phyloP scores from a whole-genome alignment of 1,140 invertebrate genomes.

The Megalonaias nervosa region DNA sequence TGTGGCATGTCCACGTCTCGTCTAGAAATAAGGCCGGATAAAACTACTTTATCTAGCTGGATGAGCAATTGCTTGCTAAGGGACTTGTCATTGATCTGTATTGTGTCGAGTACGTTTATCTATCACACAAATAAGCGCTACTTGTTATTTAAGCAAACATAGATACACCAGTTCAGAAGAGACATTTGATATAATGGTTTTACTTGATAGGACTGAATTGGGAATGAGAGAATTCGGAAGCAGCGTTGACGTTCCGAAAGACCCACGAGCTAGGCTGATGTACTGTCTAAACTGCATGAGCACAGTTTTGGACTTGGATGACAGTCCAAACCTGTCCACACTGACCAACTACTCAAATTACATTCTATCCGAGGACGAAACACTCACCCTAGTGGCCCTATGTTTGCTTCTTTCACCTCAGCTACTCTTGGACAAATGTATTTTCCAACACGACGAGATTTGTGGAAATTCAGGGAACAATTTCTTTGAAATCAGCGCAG shows the following conservation, averaged over 20 bases:
- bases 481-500: conserved; percentile 44
- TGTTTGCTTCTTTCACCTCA: conserved; percentile 42
- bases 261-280: conserved; percentile 38
- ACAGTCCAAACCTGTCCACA: conserved; percentile 19
- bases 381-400: conserved; percentile 26
- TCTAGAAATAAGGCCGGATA: too few species aligned
- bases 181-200: too few species aligned
- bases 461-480: conserved; percentile 43
- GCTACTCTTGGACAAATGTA: conserved; percentile 42
- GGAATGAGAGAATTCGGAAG: background rate
- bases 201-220: too few species aligned
- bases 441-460: conserved; percentile 44
- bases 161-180: too few species aligned
- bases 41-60: too few species aligned
- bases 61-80: too few species aligned
- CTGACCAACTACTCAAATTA: conserved; percentile 35
- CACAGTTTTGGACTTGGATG: conserved; percentile 22
- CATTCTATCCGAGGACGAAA: conserved; percentile 26
- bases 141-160: too few species aligned
- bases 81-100: too few species aligned
- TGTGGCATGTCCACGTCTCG: too few species aligned
- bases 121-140: too few species aligned
- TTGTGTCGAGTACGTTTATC: too few species aligned
- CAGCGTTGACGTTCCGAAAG: conserved; percentile 23
- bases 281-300: conserved; percentile 40